A percentile compares a stretch with the other conserved stretches of the same genome.
Conservation (phyloP, 2,888 invertebrate species). For the Melanchra persicariae region DNA sequence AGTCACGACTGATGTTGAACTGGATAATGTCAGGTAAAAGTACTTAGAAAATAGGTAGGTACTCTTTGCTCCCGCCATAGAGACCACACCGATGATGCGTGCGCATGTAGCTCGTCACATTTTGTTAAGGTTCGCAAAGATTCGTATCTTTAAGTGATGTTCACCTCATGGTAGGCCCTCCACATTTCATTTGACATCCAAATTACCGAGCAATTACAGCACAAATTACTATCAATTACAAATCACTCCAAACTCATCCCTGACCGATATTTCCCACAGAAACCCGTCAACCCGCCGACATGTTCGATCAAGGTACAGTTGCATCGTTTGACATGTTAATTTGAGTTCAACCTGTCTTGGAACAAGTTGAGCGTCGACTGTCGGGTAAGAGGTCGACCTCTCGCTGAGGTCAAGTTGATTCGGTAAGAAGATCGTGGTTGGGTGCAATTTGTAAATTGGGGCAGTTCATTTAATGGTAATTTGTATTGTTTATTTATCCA, state of each 20-base stretch:
- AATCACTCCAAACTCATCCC: constrained; percentile 26
- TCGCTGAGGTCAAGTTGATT: constrained; percentile 44
- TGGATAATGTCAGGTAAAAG: too few relatives aligned
- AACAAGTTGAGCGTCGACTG: constrained; percentile 39
- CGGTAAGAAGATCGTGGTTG: constrained; percentile 4
- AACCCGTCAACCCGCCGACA: neutral
- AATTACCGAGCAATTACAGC: constrained; percentile 14
- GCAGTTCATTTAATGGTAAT: neutral
- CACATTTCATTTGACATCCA: constrained; percentile 6
- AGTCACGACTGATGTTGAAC: too few relatives aligned
- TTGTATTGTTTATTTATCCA: neutral
- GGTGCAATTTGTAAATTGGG: constrained; percentile 19
- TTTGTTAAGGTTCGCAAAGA: neutral
- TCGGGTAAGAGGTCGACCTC: constrained; percentile 44
- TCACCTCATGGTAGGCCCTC: neutral
- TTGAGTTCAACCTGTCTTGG: constrained; percentile 46
- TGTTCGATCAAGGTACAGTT: constrained; percentile 16
- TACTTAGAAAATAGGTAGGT: too few relatives aligned
- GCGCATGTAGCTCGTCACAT: too few relatives aligned
- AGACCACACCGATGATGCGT: too few relatives aligned
- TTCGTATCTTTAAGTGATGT: neutral
- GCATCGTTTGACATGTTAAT: constrained; percentile 57
- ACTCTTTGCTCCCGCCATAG: too few relatives aligned
- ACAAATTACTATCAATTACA: neutral
- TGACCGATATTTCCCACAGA: constrained; percentile 48